Conservation (phyloP, 2,797 vertebrate species). For the Pteropus rufus region DNA sequence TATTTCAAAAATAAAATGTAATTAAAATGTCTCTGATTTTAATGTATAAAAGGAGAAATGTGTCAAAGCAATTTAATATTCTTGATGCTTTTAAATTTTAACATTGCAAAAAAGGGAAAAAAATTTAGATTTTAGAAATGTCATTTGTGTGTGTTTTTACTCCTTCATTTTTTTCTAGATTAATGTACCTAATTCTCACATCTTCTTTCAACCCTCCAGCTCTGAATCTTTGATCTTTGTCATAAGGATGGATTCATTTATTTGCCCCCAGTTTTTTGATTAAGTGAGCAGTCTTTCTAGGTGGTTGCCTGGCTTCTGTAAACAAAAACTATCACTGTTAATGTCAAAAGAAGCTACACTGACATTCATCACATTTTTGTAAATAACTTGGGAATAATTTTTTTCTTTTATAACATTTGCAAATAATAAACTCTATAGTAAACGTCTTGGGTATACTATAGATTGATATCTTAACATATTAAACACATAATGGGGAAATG, state of each 20-base stretch:
- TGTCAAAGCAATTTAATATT: slow-evolving; percentile 3
- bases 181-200: slow-evolving; percentile 9
- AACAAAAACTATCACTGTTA: slow-evolving; percentile 21
- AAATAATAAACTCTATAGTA: slow-evolving; percentile 11
- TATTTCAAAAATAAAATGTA: slow-evolving; percentile 37
- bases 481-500: not conserved
- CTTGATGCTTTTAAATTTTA: not conserved
- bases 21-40: not conserved
- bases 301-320: not conserved
- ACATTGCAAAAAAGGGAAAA: not conserved
- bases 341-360: slow-evolving; percentile 36
- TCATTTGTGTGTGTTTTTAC: not conserved
- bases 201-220: not conserved
- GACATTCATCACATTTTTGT: slow-evolving; percentile 18
- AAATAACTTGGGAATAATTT: not conserved
- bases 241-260: slow-evolving; percentile 1
- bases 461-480: slow-evolving; percentile 28
- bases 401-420: slow-evolving; percentile 4
- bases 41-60: not conserved
- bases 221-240: slow-evolving; percentile 45
- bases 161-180: not conserved
- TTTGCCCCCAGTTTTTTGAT: slow-evolving; percentile 47
- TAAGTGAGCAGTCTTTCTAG: slow-evolving; percentile 33
- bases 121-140: slow-evolving; percentile 35
- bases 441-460: not conserved